These are phyloP conservation scores for Cassiopea xamachana DNA, from an alignment of 30 jellyfish, hydroid and myxozoan species.

Conservation along the genomic window DNA sequence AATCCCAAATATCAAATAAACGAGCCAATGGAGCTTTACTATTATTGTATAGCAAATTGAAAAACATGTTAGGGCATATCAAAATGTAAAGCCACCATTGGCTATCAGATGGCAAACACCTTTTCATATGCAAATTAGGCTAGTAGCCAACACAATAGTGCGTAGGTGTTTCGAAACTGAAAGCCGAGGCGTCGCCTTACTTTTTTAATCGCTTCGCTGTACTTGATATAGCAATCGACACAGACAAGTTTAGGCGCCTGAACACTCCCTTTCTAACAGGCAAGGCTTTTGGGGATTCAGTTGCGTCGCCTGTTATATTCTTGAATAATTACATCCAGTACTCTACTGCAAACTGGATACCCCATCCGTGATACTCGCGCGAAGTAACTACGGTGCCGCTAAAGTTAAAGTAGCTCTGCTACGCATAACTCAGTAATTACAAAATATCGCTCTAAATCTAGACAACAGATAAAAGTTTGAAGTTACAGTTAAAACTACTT, in stretches of 20 bases:
- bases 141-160: background rate
- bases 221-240: background rate
- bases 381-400: too few relatives aligned
- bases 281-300: too few relatives aligned
- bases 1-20: background rate
- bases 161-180: conserved; percentile 71
- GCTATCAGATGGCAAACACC: background rate
- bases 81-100: background rate
- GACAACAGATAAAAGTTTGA: too few relatives aligned
- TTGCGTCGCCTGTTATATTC: too few relatives aligned
- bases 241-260: background rate
- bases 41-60: background rate
- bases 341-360: too few relatives aligned
- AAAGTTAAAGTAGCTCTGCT: too few relatives aligned
- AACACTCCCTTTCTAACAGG: too few relatives aligned
- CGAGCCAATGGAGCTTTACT: background rate
- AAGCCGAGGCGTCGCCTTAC: conserved; percentile 8
- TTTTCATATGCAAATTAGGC: conserved; percentile 5
- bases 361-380: too few relatives aligned
- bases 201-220: background rate
- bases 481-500: too few relatives aligned
- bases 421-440: too few relatives aligned
- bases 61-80: background rate
- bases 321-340: too few relatives aligned
- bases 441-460: too few relatives aligned